Evolutionary conservation across 2,888 invertebrate genomes (phyloP), one percentile per base, ranked within the genome.

Genomic region (Pilophorus perplexus): DNA sequence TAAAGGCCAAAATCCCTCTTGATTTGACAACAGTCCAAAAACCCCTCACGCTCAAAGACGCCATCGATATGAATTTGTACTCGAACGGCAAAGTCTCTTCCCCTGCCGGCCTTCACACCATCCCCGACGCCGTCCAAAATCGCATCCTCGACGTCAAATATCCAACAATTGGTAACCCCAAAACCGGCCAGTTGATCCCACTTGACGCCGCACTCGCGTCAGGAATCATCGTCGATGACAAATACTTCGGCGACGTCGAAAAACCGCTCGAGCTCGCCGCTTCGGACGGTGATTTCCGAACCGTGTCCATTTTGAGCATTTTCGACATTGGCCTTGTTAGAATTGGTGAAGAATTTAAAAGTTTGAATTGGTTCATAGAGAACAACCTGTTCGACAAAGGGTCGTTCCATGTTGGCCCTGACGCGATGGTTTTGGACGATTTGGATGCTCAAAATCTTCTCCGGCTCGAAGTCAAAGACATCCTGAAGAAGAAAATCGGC

Each of bases 41-140:
- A 79, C 94, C 96, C 0, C 84, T 93, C 82, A 93, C 94, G n/a
- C 80, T 98, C 28, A 91, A 93, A 79, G 95, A 95, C 75, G 78
- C 79, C 66, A 83, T 89, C 69, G 91, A 92, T 77, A 82, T 85
- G 74, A 87, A 88, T 76, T 83, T 94, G 74, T 90, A 90, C 73
- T 84, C 85, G 57, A 78, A 79, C n/a, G 87, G 88, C 69, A 85
- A 84, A 75, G 88, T 96, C 1, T 16, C 33, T 2, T 18, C 37
- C 2, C 66, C 55, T 6, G 25, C 57, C 6, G 66, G 66, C n/a
- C 12, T 20, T 1, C 22, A 44, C 8, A 18, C 20, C 14, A 1
- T 66, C 1, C 40, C 42, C 10, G 44, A 66, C n/a, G 55, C 66
- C 18, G 12, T 57, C 2, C 3, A 33, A 3, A 22, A 46, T 1